phyloP scores from a whole-genome alignment of 2,113 vertebrate species.

The Synchiropus splendidus region DNA sequence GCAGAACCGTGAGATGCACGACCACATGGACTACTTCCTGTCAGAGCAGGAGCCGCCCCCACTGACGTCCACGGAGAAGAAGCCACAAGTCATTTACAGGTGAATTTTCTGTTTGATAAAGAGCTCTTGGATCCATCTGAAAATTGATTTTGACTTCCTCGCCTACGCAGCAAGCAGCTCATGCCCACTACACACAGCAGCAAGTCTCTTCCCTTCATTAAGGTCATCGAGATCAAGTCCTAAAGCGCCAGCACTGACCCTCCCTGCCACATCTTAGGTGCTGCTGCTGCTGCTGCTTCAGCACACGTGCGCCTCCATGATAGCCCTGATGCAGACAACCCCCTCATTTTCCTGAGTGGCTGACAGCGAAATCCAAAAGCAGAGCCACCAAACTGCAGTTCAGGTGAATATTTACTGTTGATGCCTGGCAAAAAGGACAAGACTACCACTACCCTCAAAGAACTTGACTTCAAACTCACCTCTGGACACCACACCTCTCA shows the following conservation, averaged over 20 bases:
- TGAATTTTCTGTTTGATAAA: constrained; percentile 25
- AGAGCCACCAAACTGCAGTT: no score
- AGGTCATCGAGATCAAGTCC: constrained; percentile 78
- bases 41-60: constrained; percentile 54
- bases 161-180: constrained; percentile 64
- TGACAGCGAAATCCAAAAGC: no score
- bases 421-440: no score
- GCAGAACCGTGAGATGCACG: constrained; percentile 85
- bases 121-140: background rate
- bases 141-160: background rate
- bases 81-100: constrained; percentile 73
- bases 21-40: constrained; percentile 77
- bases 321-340: no score
- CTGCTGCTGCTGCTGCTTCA: constrained; percentile 7
- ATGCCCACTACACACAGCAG: constrained; percentile 49
- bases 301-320: background rate
- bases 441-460: no score
- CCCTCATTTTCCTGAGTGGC: no score
- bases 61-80: constrained; percentile 43
- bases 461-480: no score
- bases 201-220: constrained; percentile 78
- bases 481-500: no score
- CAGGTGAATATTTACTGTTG: no score
- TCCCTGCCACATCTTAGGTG: constrained; percentile 20
- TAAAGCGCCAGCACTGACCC: constrained; percentile 27